Conservation (phyloP, 2,888 invertebrate species). For the Laspeyria flexula region DNA sequence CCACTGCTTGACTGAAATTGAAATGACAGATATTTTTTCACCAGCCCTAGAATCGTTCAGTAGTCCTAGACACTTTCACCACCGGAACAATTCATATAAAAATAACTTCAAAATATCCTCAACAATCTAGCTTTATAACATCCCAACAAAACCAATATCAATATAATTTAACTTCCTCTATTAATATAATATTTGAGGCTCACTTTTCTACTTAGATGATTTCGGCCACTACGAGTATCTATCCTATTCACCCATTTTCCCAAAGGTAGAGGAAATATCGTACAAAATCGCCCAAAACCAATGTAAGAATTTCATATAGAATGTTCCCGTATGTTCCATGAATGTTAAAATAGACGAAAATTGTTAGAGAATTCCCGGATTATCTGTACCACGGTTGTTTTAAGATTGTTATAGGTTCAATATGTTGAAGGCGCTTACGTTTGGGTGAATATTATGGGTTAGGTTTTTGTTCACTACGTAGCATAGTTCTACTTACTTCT, state of each 20-base stretch:
- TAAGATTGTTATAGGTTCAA: background rate
- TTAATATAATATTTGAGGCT: conserved; percentile 46
- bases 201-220: conserved; percentile 52
- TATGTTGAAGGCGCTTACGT: background rate
- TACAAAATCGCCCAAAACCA: conserved; percentile 17
- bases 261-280: conserved; percentile 25
- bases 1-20: no score
- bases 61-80: no score
- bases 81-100: no score
- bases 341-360: conserved; percentile 30
- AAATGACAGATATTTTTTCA: no score
- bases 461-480: no score
- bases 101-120: no score
- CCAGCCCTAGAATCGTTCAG: no score
- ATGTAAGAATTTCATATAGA: conserved; percentile 25
- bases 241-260: conserved; percentile 26
- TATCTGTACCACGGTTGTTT: background rate
- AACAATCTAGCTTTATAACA: no score
- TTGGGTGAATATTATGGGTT: background rate
- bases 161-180: conserved; percentile 4
- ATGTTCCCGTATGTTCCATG: conserved; percentile 32
- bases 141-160: background rate
- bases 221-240: conserved; percentile 39
- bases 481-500: no score
- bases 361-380: conserved; percentile 8